These are phyloP conservation scores for Dryomyza anilis DNA, from an alignment of 2,888 invertebrate genomes.

Conservation along the genomic window DNA sequence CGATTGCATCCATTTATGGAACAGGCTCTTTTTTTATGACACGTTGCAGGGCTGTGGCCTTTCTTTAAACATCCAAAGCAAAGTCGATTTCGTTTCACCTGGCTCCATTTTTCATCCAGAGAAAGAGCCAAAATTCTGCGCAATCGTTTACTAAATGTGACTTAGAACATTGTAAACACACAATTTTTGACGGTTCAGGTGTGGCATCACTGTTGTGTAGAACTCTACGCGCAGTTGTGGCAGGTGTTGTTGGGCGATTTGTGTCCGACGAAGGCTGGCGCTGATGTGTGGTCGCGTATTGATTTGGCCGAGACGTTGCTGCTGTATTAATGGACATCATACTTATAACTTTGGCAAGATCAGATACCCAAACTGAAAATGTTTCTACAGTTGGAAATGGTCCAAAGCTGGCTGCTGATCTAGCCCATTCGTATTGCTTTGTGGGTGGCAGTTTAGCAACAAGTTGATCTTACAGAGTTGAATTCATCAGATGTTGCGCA, in stretches of 20 bases:
- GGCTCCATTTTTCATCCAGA: background rate
- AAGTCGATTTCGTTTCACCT: background rate
- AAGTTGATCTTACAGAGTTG: constrained; percentile 27
- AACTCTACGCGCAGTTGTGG: background rate
- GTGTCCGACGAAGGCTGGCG: background rate
- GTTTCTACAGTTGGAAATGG: constrained; percentile 26
- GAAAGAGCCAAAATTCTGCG: background rate
- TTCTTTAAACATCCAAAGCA: constrained; percentile 14
- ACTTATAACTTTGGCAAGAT: constrained; percentile 25
- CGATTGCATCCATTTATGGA: too few species aligned
- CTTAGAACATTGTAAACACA: background rate
- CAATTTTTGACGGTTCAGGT: background rate
- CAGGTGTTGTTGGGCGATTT: background rate
- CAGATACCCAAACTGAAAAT: constrained; percentile 27
- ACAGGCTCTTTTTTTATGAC: background rate
- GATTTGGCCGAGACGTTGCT: background rate
- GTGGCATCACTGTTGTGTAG: background rate
- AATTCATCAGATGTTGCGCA: constrained; percentile 26
- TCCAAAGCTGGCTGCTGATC: constrained; percentile 11
- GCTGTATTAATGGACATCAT: constrained; percentile 14
- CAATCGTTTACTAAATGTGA: background rate
- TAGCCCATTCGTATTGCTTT: constrained; percentile 33
- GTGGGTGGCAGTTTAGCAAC: constrained; percentile 30
- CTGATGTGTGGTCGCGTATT: background rate
- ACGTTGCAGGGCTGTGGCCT: constrained; percentile 3